Evolutionary conservation across 2,888 invertebrate genomes (phyloP), one percentile per base, ranked within the genome.

Genomic region (Pterobdella sp.): DNA sequence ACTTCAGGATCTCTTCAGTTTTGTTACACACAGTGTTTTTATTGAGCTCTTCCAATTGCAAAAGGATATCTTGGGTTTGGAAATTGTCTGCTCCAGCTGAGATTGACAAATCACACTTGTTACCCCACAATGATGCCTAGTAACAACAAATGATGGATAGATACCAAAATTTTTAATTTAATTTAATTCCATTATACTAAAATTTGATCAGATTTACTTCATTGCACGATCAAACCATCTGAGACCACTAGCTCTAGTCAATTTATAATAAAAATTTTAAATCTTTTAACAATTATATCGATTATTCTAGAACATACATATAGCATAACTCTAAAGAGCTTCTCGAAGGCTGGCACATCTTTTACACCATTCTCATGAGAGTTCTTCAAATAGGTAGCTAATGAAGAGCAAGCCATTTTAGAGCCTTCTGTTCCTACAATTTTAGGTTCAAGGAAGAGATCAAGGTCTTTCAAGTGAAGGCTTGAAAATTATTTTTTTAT

Each of bases 101-200:
- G 65, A 96, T 85, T 0, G 94, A 94, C 69, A 98, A 84, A 85
- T 98, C 98, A 81, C 91, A 92, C 81, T 91, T 90, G 84, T 98
- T 98, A 0, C 94, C 91, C 97, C 97, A 98, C 18, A 98, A 86
- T 80, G 90, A 89, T 22, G 86, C 78, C 85, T 86, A 78, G 78
- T 18, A 14, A 66, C 26, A 67, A n/a, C n/a, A n/a, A 66, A 66
- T 4, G 1, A 22, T 18, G n/a, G n/a, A 4, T 31, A 1, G 31
- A 63, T 3, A 10, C 29, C 31, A 31, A 34, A 31, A 10, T 31
- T 60, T 22, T 31, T 31, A 10, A 31, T 60, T 7, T 60, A 31
- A 31, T 31, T 31, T 60, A 60, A 31, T 60, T 60, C 2, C 60
- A 31, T 31, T 7, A 31, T 60, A 1, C 10, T 18, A 26, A 31